phyloP scores from a whole-genome alignment of 2,888 invertebrate genomes.

The Drosophila conformis region DNA sequence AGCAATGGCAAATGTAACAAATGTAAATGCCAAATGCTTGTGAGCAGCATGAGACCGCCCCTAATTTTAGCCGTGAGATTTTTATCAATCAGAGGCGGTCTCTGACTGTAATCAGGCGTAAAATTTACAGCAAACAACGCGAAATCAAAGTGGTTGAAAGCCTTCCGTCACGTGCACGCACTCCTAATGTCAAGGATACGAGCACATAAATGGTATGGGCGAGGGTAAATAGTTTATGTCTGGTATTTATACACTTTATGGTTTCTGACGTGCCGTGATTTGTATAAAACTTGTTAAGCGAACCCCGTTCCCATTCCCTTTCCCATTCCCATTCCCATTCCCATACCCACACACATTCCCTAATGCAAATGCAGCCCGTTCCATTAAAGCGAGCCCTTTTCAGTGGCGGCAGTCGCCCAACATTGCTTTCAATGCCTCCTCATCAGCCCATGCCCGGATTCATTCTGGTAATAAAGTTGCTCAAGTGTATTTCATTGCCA shows the following conservation, averaged over 20 bases:
- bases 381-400: conserved; percentile 71
- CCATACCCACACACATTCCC: conserved; percentile 5
- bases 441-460: conserved; percentile 35
- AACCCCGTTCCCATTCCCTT: conserved; percentile 11
- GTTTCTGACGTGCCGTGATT: conserved; percentile 81
- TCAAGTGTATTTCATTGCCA: conserved; percentile 76
- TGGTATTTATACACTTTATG: conserved; percentile 81
- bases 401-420: conserved; percentile 16
- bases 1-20: conserved; percentile 13
- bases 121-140: conserved; percentile 73
- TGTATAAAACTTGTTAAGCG: conserved; percentile 65
- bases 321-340: not conserved
- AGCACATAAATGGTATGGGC: conserved; percentile 22
- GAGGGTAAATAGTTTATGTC: conserved; percentile 65
- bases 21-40: conserved; percentile 20
- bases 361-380: conserved; percentile 67
- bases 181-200: conserved; percentile 73
- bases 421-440: conserved; percentile 50
- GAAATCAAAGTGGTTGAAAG: conserved; percentile 76
- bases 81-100: conserved; percentile 67
- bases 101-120: conserved; percentile 71
- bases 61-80: conserved; percentile 69
- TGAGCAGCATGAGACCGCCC: conserved; percentile 18
- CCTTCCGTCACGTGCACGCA: conserved; percentile 70
- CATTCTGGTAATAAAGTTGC: conserved; percentile 72